phyloP scores from a whole-genome alignment of 2,797 vertebrate genomes.

The Craterocephalus amniculus region DNA sequence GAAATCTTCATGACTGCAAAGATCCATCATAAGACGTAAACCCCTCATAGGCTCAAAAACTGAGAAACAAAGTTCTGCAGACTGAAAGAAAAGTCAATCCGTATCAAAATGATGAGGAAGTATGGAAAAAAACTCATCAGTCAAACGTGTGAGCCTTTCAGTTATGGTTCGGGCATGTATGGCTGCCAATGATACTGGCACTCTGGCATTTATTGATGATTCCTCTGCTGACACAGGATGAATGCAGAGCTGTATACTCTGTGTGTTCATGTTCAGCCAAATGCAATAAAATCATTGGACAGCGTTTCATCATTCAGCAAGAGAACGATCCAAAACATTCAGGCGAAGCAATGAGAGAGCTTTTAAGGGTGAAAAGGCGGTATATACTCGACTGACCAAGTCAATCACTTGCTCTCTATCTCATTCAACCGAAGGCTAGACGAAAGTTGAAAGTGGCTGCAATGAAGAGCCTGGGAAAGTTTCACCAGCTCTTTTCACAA shows the following conservation, averaged over 20 bases:
- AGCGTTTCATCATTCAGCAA: conserved; percentile 25
- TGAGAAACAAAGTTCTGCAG: conserved; percentile 6
- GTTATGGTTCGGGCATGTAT: conserved; percentile 23
- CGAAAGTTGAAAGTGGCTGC: conserved; percentile 6
- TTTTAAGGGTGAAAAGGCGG: conserved; percentile 19
- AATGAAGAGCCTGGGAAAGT: not conserved
- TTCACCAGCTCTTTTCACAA: not conserved
- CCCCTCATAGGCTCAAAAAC: conserved; percentile 1
- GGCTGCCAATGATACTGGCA: conserved; percentile 19
- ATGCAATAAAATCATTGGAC: conserved; percentile 13
- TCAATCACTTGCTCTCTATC: conserved; percentile 4
- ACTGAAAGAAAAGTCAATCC: conserved; percentile 21
- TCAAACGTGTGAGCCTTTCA: conserved; percentile 15
- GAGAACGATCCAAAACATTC: conserved; percentile 14
- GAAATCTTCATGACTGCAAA: not conserved
- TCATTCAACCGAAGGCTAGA: conserved; percentile 9
- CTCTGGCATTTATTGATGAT: conserved; percentile 28
- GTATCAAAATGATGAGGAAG: conserved; percentile 13
- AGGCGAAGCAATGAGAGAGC: conserved; percentile 4
- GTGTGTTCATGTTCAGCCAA: conserved; percentile 16
- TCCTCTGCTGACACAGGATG: conserved; percentile 21
- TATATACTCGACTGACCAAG: conserved; percentile 14
- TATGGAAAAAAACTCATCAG: conserved; percentile 24
- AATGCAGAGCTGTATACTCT: conserved; percentile 10
- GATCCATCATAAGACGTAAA: conserved; percentile 10